Evolutionary conservation across 1,140 invertebrate species (phyloP).

Genomic region (Drosophila triauraria): DNA sequence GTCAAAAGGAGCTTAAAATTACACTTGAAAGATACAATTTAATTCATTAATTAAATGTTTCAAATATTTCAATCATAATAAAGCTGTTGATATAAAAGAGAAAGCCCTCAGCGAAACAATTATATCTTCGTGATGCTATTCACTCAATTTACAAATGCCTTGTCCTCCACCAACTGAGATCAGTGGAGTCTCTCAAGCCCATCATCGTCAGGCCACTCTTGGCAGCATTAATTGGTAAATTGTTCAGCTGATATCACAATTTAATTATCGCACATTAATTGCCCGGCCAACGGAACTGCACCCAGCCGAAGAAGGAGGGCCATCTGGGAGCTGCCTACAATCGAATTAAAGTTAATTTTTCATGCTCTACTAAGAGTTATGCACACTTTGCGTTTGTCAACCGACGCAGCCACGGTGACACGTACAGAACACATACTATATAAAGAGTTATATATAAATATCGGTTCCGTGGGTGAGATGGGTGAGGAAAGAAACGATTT

Average conservation of each 20-base stretch:
- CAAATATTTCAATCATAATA: slow-evolving; percentile 5
- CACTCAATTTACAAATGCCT: neutral
- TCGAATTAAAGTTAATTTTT: slow-evolving; percentile 66
- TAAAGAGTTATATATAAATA: slow-evolving; percentile 2
- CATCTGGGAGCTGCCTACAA: slow-evolving; percentile 43
- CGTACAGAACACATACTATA: neutral
- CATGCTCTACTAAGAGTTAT: slow-evolving; percentile 68
- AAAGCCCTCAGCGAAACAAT: slow-evolving; percentile 7
- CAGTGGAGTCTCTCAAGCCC: slow-evolving; percentile 4
- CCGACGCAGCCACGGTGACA: slow-evolving; percentile 6
- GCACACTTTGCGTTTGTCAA: slow-evolving; percentile 61
- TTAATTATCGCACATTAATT: slow-evolving; percentile 65
- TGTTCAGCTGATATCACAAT: slow-evolving; percentile 50
- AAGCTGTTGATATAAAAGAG: neutral
- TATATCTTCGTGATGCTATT: slow-evolving; percentile 1
- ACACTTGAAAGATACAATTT: neutral
- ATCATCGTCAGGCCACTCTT: slow-evolving; percentile 33
- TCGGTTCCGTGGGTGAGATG: slow-evolving; percentile 15
- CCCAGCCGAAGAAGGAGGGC: slow-evolving; percentile 5
- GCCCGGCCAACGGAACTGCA: slow-evolving; percentile 35
- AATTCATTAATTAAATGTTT: neutral
- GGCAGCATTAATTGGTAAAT: slow-evolving; percentile 48
- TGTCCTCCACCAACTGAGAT: neutral
- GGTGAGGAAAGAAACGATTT: slow-evolving; percentile 10
- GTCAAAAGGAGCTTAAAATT: neutral